phyloP scores from a whole-genome alignment of 2,888 invertebrate species.

The Lepidocyrtinus sp. region DNA sequence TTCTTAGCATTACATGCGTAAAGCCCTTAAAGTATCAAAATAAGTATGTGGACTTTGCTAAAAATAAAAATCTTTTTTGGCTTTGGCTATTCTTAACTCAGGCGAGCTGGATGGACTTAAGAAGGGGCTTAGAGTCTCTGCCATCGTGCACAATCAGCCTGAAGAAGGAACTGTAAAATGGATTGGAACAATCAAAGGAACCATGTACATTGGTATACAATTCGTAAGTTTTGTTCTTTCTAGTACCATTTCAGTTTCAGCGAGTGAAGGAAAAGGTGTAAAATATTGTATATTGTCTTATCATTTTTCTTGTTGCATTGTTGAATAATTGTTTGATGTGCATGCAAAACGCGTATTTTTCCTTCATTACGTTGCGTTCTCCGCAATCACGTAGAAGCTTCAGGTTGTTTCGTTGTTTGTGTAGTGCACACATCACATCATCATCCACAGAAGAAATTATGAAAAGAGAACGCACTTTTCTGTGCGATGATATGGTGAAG shows the following conservation, averaged over 20 bases:
- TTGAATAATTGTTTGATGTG: background rate
- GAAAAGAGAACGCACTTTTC: background rate
- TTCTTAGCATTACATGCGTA: too few relatives aligned
- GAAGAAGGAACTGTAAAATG: constrained; percentile 61
- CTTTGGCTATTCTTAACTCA: too few relatives aligned
- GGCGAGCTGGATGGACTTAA: constrained; percentile 52
- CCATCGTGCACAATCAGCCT: constrained; percentile 46
- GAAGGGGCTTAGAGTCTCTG: constrained; percentile 44
- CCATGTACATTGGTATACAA: constrained; percentile 55
- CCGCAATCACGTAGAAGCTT: too few relatives aligned
- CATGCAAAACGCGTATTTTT: background rate
- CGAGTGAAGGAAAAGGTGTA: background rate
- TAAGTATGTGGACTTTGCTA: too few relatives aligned
- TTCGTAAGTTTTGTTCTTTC: constrained; percentile 46
- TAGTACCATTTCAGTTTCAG: background rate
- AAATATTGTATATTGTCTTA: background rate
- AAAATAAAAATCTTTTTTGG: too few relatives aligned
- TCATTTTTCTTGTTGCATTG: background rate
- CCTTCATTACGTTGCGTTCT: too few relatives aligned
- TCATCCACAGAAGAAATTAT: background rate
- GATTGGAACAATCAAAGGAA: constrained; percentile 61
- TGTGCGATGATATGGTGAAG: constrained; percentile 15
- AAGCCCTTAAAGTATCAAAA: too few relatives aligned
- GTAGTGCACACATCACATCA: background rate
- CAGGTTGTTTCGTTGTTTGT: too few relatives aligned